phyloP scores from a whole-genome alignment of 2,113 vertebrate species.

The Arvicanthis niloticus region DNA sequence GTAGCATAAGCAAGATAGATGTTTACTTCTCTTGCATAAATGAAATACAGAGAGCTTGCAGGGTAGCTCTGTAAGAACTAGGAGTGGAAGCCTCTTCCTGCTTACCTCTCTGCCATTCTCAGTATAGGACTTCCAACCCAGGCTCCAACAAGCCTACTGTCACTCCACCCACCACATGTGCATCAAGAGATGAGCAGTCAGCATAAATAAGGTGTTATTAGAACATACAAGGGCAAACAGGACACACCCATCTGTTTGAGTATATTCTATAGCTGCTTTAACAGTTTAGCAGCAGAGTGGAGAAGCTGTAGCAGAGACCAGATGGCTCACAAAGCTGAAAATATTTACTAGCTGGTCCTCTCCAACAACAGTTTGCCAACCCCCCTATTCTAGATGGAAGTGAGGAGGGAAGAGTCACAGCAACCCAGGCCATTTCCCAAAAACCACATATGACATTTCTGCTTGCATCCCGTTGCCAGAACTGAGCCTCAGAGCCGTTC shows the following conservation, averaged over 20 bases:
- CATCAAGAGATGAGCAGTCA: neutral
- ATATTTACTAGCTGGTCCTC: slow-evolving; percentile 36
- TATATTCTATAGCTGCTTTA: neutral
- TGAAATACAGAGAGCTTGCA: slow-evolving; percentile 30
- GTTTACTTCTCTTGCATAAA: slow-evolving; percentile 57
- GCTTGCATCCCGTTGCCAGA: neutral
- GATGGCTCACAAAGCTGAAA: slow-evolving; percentile 49
- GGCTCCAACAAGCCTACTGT: neutral
- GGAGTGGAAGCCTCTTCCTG: neutral
- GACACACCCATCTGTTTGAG: neutral
- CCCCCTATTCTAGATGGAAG: neutral
- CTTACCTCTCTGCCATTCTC: slow-evolving; percentile 8
- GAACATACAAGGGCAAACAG: neutral
- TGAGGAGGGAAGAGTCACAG: neutral
- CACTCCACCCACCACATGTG: neutral
- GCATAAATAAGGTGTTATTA: neutral
- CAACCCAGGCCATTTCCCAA: slow-evolving; percentile 11
- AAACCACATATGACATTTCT: slow-evolving; percentile 28
- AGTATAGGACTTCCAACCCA: neutral
- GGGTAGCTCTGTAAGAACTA: neutral
- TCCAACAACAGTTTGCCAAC: slow-evolving; percentile 11
- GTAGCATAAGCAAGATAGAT: slow-evolving; percentile 59
- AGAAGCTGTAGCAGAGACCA: neutral
- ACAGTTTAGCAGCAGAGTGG: slow-evolving; percentile 31
- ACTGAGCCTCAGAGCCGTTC: neutral